Evolutionary conservation across 2,888 invertebrate genomes (phyloP), one percentile per base, ranked within the genome.

Genomic region (Parnassius orleans): DNA sequence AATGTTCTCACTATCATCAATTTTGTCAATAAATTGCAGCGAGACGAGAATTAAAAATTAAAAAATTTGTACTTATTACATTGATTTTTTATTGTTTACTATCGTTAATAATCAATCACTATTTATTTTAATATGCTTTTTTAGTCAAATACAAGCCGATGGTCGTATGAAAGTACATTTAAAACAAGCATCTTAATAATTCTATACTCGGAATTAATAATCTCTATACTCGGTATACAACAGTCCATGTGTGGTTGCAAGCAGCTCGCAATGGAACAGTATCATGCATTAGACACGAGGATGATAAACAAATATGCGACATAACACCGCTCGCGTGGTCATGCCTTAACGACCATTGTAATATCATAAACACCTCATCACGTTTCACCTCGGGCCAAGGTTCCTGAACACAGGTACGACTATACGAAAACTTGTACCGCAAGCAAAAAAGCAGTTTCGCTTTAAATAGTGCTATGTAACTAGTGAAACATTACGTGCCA

Each of bases 371-470:
- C 69, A 70, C 67, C 67, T 71, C 71, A 69, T 75, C 70, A 76
- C 76, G 75, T 76, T 75, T 72, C 70, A 75, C 72, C 73, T 77
- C 68, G 67, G 72, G 69, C 68, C 72, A 78, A 77, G 73, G 72
- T 71, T 74, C 70, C 70, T 68, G 59, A 70, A 66, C 63, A 72
- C 60, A 60, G 61, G 65, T 66, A 64, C 66, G 68, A 72, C 73
- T 74, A 71, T 73, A 65, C 68, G 70, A 67, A 72, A 70, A 76
- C 72, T 73, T 77, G 74, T 78, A 80, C 77, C 77, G 75, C 75
- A 86, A 84, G 82, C 84, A 74, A 71, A 58, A 70, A 84, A 86
- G 83, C 83, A 72, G 72, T 72, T 71, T 75, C 68, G 72, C 57
- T 76, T 80, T 75, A 74, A 33, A 78, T 73, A 75, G 83, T 83